phyloP scores from a whole-genome alignment of 2,888 invertebrate species.

The Leptopterna dolabrata region DNA sequence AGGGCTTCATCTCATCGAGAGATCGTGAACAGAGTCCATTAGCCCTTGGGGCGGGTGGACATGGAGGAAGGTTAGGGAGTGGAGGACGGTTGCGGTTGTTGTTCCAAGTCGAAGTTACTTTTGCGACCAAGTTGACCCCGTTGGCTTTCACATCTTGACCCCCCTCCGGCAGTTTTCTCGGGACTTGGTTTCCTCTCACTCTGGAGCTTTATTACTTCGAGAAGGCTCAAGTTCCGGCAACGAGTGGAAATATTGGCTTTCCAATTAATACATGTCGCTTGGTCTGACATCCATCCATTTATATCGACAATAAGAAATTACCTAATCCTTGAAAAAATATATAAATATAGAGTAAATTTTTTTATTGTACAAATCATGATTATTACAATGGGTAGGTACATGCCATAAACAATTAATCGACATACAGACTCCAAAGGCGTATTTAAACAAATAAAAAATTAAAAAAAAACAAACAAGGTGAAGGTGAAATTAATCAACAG shows the following conservation, averaged over 20 bases:
- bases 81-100: conserved; percentile 1
- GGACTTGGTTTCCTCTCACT: not conserved
- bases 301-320: too few relatives aligned
- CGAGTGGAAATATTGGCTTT: not conserved
- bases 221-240: not conserved
- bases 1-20: conserved; percentile 20
- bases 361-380: too few relatives aligned
- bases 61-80: not conserved
- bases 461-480: too few relatives aligned
- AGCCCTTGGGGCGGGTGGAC: not conserved
- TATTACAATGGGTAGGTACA: too few relatives aligned
- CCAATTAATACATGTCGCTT: too few relatives aligned
- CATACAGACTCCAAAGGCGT: too few relatives aligned
- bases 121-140: conserved; percentile 40
- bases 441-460: too few relatives aligned
- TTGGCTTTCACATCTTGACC: conserved; percentile 47
- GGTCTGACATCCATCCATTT: too few relatives aligned
- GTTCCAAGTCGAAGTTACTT: not conserved
- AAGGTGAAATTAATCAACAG: too few relatives aligned
- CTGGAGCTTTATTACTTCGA: not conserved
- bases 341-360: too few relatives aligned
- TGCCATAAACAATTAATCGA: too few relatives aligned
- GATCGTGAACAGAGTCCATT: conserved; percentile 41
- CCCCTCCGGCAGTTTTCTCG: not conserved
- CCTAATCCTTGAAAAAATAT: too few relatives aligned